Percentiles rank a stretch among this genome's conserved stretches.
phyloP scores from a whole-genome alignment of 2,113 vertebrate species.

The Carettochelys insculpta region DNA sequence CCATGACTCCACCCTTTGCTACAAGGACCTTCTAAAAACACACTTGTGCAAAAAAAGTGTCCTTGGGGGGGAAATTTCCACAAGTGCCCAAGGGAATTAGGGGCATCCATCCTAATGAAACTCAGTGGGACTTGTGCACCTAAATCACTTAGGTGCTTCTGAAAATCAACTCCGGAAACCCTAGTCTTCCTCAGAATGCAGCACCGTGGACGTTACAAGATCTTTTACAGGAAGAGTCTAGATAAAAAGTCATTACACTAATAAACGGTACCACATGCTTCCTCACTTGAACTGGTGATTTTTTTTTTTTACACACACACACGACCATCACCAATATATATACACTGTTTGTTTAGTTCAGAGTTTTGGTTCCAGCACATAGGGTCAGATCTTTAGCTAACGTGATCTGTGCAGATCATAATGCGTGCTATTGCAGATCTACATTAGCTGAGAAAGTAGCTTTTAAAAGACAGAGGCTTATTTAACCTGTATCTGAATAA shows the following conservation, averaged over 20 bases:
- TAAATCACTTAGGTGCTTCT: neutral
- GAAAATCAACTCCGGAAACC: neutral
- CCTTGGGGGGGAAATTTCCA: neutral
- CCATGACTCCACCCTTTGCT: neutral
- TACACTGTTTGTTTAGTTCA: neutral
- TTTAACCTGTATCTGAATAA: no score
- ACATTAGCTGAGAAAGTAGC: neutral
- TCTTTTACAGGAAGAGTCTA: neutral
- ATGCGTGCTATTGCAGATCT: rapidly evolving
- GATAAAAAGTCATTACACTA: neutral
- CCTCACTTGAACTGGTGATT: neutral
- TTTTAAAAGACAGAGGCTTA: neutral
- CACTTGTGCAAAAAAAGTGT: neutral
- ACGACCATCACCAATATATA: neutral
- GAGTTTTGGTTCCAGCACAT: neutral
- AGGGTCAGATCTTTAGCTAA: neutral
- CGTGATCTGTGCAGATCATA: no score
- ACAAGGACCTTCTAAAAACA: neutral
- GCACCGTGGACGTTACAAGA: neutral
- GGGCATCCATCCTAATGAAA: neutral
- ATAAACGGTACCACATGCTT: neutral
- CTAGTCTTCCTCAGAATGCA: neutral
- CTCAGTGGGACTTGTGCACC: neutral
- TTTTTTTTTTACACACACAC: neutral
- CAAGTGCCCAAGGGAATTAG: neutral